phyloP scores from a whole-genome alignment of 2,797 vertebrate species.

The Bufotes viridis region DNA sequence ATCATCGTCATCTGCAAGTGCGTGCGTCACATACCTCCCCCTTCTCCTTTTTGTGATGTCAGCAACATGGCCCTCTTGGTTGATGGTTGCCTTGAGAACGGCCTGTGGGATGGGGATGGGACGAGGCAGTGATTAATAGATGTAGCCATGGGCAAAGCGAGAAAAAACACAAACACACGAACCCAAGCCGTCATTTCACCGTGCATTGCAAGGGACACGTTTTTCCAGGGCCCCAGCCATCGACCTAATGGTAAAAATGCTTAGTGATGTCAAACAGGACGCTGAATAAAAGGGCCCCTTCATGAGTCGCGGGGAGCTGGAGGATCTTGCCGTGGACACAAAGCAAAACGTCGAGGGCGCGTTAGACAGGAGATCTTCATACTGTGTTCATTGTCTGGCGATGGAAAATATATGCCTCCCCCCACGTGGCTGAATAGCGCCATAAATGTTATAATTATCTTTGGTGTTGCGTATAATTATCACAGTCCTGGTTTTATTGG shows the following conservation, averaged over 20 bases:
- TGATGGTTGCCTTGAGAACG: slow-evolving; percentile 54
- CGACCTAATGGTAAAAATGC: not conserved
- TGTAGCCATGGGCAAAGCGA: slow-evolving; percentile 48
- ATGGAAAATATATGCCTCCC: not conserved
- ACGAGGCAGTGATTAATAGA: slow-evolving; percentile 54
- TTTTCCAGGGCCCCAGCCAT: slow-evolving; percentile 20
- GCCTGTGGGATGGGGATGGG: slow-evolving; percentile 44
- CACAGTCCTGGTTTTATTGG: too few species aligned
- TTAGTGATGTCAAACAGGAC: slow-evolving; percentile 26
- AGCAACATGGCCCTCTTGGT: slow-evolving; percentile 24
- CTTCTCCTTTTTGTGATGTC: slow-evolving; percentile 43
- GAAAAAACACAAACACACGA: slow-evolving; percentile 37
- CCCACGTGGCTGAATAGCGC: too few species aligned
- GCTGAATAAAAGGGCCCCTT: slow-evolving; percentile 18
- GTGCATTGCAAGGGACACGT: not conserved
- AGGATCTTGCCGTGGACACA: not conserved
- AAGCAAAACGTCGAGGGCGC: not conserved
- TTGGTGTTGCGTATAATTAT: too few species aligned
- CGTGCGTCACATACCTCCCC: slow-evolving; percentile 32
- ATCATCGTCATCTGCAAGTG: not conserved
- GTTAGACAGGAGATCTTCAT: not conserved
- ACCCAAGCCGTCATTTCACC: slow-evolving; percentile 19
- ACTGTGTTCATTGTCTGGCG: too few species aligned
- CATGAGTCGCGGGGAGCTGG: not conserved
- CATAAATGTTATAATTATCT: too few species aligned